Evolutionary conservation across 2,888 invertebrate species (phyloP), one percentile per base, ranked within the genome.

Genomic region (Platycheirus rosarum): DNA sequence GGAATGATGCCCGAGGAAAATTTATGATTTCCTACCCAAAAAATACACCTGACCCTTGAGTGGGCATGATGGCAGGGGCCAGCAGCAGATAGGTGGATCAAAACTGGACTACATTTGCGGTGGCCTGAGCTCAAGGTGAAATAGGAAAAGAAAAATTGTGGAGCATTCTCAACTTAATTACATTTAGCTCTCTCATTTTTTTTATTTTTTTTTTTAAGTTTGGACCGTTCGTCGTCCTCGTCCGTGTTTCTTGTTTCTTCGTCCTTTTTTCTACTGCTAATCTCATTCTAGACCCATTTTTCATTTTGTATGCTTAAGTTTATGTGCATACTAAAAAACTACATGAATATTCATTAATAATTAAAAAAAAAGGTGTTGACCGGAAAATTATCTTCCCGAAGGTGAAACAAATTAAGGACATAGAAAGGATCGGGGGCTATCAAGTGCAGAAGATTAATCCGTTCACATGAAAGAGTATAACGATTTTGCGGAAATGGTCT

Each of bases 321-420:
- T 77, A 73, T 77, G 77, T 57, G 77, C 68, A 73, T 57, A 40
- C 49, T 57, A 70, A 68, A 62, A 69, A 69, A 40, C 62, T 76
- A 49, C 77, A 82, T 82, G 82, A 77, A 82, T 82, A 82, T 82
- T 82, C 82, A 77, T 82, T 82, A 73, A 77, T 76, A 71, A 68
- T 76, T 73, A 44, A 44, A 70, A 32, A 42, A 57, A 70, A 66
- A 80, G 80, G 80, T 80, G 80, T 75, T 75, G 70, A 80, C 79
- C 79, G 69, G 69, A 75, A 80, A 80, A 70, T 80, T 65, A 75
- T 80, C 57, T 51, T 46, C 40, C 48, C 53, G 53, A 57, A 71
- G 80, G 70, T 66, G 65, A 80, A 80, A 66, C 80, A 80, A 75
- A 80, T 80, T 80, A 75, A 60, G 60, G 29, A 75, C 65, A 75